Base-by-base conservation (phyloP, 2,888 invertebrate species). In the Lepidochrysops patricia region DNA sequence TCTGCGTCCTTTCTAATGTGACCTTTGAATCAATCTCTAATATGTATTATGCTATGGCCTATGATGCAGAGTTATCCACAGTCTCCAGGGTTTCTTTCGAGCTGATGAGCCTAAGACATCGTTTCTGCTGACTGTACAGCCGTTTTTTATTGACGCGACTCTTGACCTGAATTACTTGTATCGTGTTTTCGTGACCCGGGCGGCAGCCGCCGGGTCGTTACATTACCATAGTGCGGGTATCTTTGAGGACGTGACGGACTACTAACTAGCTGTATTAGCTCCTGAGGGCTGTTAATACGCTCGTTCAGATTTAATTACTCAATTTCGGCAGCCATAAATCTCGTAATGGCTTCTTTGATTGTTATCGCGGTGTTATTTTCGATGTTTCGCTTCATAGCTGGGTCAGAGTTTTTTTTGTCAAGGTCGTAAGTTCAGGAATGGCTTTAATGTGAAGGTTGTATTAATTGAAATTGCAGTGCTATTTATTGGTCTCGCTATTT, bases 81-180 rank as follows among this genome's bases (percentile, higher is more conserved):
- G n/a, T n/a, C n/a, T n/a, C n/a, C n/a, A n/a, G n/a, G n/a, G n/a
- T n/a, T n/a, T n/a, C n/a, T n/a, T n/a, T n/a, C n/a, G n/a, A n/a
- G n/a, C n/a, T n/a, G n/a, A n/a, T n/a, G n/a, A n/a, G n/a, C n/a
- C n/a, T 32, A 12, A 19, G 37, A 43, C 43, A 23, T 3, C 7
- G 43, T 9, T 9, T 29, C 7, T 19, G 19, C 43, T 48, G 50
- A 27, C 59, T 37, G 49, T 60, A 48, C 29, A 48, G 57, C 57
- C 57, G 63, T 60, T 64, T 64, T 67, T 63, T 62, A 64, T 67
- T 62, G 63, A 62, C 63, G 58, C 59, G 62, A 62, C 66, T 63
- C 67, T 69, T 67, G 67, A 67, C 66, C 67, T 56, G 66, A 62
- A 67, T 69, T 61, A 65, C 62, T 49, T 60, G 63, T 63, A 57